Evolutionary conservation across 2,888 invertebrate genomes (phyloP).

Genomic region (Chloroclystis v-ata): DNA sequence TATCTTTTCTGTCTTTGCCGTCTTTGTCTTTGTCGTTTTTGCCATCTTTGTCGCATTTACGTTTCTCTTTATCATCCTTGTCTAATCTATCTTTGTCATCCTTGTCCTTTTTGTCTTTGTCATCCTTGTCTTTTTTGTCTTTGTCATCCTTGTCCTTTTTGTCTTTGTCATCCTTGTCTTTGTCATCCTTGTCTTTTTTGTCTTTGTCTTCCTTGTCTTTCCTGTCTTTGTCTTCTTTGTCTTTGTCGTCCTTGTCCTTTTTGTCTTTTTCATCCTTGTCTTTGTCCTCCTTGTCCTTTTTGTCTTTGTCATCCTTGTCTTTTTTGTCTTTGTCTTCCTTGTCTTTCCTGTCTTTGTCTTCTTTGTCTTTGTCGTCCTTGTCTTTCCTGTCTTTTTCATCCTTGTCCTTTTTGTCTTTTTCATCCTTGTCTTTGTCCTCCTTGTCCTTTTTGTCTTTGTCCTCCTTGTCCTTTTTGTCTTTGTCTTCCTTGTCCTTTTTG

Average conservation of each 20-base stretch:
- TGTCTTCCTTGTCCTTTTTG: neutral
- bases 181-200: neutral
- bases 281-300: neutral
- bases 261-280: neutral
- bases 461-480: neutral
- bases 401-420: too few species aligned
- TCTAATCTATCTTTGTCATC: too few species aligned
- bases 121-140: neutral
- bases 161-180: neutral
- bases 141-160: neutral
- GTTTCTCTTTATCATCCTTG: neutral
- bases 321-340: neutral
- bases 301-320: neutral
- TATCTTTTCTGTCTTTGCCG: neutral
- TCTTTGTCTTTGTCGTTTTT: neutral
- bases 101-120: neutral
- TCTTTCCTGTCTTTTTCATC: neutral
- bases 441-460: neutral
- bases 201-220: neutral
- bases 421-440: neutral
- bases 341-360: neutral
- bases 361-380: neutral
- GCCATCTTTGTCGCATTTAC: neutral
- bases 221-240: neutral
- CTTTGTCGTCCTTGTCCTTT: neutral